Conservation (phyloP, 2,113 vertebrate genomes). For the Jacana jacana region DNA sequence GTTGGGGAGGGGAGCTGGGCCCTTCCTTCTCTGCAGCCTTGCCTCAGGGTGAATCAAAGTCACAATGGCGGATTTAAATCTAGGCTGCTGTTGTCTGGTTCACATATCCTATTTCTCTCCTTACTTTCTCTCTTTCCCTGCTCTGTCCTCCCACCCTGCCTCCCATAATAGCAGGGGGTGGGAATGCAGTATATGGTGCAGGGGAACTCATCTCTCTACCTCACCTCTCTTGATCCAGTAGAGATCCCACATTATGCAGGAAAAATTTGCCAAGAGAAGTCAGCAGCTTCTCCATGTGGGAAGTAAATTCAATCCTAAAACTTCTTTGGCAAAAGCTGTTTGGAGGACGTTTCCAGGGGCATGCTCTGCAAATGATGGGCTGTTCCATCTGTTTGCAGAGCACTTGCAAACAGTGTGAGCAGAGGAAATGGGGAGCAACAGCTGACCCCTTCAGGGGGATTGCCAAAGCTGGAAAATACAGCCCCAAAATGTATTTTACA, state of each 20-base stretch:
- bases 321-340: neutral
- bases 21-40: neutral
- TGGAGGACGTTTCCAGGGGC: neutral
- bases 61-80: neutral
- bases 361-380: fast-evolving
- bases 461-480: neutral
- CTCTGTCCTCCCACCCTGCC: neutral
- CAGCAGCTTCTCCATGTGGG: neutral
- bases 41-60: neutral
- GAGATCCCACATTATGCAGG: neutral
- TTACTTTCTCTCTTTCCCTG: neutral
- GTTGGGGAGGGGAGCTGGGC: neutral
- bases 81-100: neutral
- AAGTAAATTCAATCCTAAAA: neutral
- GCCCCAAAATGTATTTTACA: neutral
- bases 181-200: neutral
- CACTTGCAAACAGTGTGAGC: neutral
- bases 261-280: neutral
- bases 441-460: neutral
- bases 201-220: neutral
- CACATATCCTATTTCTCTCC: neutral
- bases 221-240: neutral
- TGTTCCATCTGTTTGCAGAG: neutral
- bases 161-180: neutral
- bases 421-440: neutral